Base-by-base conservation (phyloP, 2,888 invertebrate species). In the Isotomurus palustris region DNA sequence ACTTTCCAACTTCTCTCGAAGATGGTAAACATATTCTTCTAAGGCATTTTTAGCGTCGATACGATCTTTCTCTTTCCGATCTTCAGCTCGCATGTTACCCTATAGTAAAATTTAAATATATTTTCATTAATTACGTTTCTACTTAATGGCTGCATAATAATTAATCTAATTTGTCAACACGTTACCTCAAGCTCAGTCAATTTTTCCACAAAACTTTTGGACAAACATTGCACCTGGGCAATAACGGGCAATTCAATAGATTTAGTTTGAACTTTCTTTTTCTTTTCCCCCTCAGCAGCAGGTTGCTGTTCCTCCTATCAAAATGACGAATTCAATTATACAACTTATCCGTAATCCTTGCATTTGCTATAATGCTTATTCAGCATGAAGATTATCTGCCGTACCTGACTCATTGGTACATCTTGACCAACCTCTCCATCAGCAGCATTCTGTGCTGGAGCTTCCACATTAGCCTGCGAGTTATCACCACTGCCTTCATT, bases 21-120 rank as follows among this genome's bases (percentile, higher is more conserved):
- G 82, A 72, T 96, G 96, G 75, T 99, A 99, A 28, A 99, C 93
- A 74, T 94, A 99, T 77, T 99, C 99, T 76, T 99, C 99, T 0
- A 99, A 82, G 2, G 94, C 89, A 77, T 99, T 99, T 73, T 95
- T 88, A 1, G 93, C 92, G 76, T 97, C 96, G 4, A 91, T 86
- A 48, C 95, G 84, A 74, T 95, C 92, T 72, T 93, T 95, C 78
- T 97, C 97, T 74, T 89, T 87, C 60, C 85, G 83, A 75, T 99
- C 97, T 71, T 87, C 87, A 53, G 83, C 81, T 71, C 87, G 83
- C 87, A 90, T 88, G 76, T 85, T 85, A 60, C 81, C 80, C 87
- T 90, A 21, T 44, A 25, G 29, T 36, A 53, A 14, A 10, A 44
- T 44, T 24, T 10, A 22, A 21, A 53, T 24, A 36, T 53, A 38